Evolutionary conservation across 2,888 invertebrate species (phyloP), one percentile per base, ranked within the genome.

Genomic region (Parelbella ahira): DNA sequence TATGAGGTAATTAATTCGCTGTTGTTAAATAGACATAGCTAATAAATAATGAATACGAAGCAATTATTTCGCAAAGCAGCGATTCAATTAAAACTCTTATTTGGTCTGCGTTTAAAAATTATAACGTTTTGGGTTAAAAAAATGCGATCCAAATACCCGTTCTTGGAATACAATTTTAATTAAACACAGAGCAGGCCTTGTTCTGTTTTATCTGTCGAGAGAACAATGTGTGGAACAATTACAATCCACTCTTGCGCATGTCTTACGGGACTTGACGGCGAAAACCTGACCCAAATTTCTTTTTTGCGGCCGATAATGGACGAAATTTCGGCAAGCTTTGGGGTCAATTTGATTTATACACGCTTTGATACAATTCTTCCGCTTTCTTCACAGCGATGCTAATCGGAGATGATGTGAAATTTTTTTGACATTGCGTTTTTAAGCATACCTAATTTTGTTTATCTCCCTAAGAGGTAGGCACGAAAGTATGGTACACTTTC

Each of bases 281-380:
- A 71, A 68, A 64, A 66, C 73, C 68, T 76, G 84, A 68, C 81
- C 83, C 69, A 65, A 81, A 84, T 83, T 77, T 73, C 64, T 69
- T 61, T 79, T 79, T 81, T 79, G 68, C 63, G 45, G 54, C 63
- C 64, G 71, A 73, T 76, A 79, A 74, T 74, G 80, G 71, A 50
- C 72, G 69, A 78, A 83, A 75, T 81, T 79, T 75, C 80, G 81
- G 82, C 75, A 57, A 67, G 61, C 59, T 66, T 73, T 75, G 57
- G 67, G 83, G 82, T 79, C 81, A 79, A 66, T 80, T 77, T 84
- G 81, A 84, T 83, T 83, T 81, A 82, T 82, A 60, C 68, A 65
- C 67, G 58, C 68, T 82, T 82, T 83, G 84, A 76, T 84, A 82
- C 78, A 81, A 70, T 79, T 83, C 68, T 63, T 63, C 60, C 45